Conservation (phyloP, 2,113 vertebrate genomes). For the Oreochromis spilurus region DNA sequence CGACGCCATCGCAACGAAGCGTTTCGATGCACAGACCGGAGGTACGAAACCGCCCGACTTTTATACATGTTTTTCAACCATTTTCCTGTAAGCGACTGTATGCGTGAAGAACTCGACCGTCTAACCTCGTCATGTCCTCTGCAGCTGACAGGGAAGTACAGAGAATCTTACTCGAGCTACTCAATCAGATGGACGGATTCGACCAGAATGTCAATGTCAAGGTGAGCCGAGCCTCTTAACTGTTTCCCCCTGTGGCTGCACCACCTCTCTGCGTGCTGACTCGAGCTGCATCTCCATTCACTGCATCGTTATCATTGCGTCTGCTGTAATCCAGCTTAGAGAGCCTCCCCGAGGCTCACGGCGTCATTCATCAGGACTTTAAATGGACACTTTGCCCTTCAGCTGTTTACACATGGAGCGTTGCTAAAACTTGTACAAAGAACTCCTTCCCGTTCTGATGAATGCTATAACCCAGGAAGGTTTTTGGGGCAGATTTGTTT, state of each 20-base stretch:
- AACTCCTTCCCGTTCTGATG: background rate
- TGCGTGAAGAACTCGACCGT: background rate
- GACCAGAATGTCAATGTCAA: slow-evolving; percentile 95
- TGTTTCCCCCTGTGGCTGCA: background rate
- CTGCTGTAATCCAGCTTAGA: background rate
- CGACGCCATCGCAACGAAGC: slow-evolving; percentile 92
- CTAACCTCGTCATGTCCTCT: background rate
- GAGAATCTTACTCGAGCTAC: slow-evolving; percentile 88
- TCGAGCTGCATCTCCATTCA: background rate
- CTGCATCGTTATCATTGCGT: background rate
- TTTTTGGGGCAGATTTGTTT: background rate
- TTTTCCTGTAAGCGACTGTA: background rate
- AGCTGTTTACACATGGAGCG: background rate
- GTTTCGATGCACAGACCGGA: slow-evolving; percentile 94
- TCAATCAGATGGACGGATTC: slow-evolving; percentile 96
- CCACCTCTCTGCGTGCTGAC: background rate
- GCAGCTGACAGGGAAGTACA: slow-evolving; percentile 91
- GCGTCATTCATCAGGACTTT: background rate
- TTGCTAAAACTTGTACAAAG: background rate
- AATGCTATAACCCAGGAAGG: background rate
- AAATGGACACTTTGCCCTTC: background rate
- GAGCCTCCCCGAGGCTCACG: background rate
- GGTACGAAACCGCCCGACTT: slow-evolving; percentile 62
- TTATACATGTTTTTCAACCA: rapidly evolving
- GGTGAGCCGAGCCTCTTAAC: slow-evolving; percentile 60